Conservation (phyloP, 1,140 invertebrate genomes). For the Dreissena rostriformis region DNA sequence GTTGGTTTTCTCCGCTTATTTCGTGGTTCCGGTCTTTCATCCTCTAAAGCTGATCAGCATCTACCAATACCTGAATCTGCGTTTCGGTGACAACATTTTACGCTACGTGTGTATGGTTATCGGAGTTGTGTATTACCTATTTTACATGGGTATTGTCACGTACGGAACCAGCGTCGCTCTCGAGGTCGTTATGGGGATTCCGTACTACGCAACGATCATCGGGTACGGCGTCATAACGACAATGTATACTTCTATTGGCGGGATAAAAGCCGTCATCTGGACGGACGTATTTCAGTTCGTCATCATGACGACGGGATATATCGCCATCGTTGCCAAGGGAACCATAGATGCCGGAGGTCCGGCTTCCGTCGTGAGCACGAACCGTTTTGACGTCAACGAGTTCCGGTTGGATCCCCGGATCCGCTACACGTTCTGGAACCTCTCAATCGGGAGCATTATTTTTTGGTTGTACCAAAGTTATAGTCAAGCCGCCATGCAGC, state of each 20-base stretch:
- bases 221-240: not conserved
- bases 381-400: not conserved
- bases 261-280: conserved; percentile 42
- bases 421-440: conserved; percentile 28
- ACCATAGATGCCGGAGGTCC: conserved; percentile 8
- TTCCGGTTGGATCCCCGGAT: conserved; percentile 34
- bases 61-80: too few species aligned
- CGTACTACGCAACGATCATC: conserved; percentile 13
- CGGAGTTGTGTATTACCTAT: conserved; percentile 15
- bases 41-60: too few species aligned
- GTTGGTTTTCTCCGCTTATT: too few species aligned
- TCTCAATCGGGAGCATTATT: conserved; percentile 5
- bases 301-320: conserved; percentile 25
- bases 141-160: conserved; percentile 24
- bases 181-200: conserved; percentile 7
- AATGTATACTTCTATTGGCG: conserved; percentile 20
- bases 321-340: conserved; percentile 13
- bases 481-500: conserved; percentile 39
- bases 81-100: too few species aligned
- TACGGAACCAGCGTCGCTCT: conserved; percentile 16
- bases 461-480: not conserved
- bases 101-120: too few species aligned
- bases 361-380: not conserved
- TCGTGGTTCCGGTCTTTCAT: too few species aligned
- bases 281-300: conserved; percentile 24